A percentile compares a stretch with the other conserved stretches of the same genome.
Conservation (phyloP, 2,888 invertebrate genomes). For the Cantharis rustica region DNA sequence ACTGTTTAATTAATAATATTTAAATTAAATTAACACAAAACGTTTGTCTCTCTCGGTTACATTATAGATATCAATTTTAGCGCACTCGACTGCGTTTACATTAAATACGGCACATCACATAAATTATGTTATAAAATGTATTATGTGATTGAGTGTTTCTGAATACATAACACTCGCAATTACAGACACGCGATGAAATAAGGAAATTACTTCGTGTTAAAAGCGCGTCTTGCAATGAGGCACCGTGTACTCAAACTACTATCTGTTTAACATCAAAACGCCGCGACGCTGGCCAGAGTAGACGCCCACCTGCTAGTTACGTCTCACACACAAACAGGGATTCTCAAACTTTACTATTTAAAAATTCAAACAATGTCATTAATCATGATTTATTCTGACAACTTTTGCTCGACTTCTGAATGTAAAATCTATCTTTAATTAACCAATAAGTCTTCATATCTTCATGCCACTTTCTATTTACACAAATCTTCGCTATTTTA, state of each 20-base stretch:
- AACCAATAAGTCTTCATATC: background rate
- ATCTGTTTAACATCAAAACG: constrained; percentile 41
- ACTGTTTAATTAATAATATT: constrained; percentile 1
- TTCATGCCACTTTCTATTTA: background rate
- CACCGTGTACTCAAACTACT: constrained; percentile 39
- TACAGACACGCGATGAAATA: constrained; percentile 26
- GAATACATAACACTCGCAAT: constrained; percentile 15
- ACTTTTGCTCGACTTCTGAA: background rate
- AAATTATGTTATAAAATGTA: background rate
- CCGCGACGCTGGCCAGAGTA: constrained; percentile 32
- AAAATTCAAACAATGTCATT: background rate
- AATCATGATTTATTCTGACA: background rate
- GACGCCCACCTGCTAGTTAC: constrained; percentile 37
- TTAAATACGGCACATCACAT: background rate
- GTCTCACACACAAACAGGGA: constrained; percentile 23
- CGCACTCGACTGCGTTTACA: background rate
- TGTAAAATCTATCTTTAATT: background rate
- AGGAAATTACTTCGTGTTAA: constrained; percentile 17
- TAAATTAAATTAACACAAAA: background rate
- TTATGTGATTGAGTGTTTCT: background rate
- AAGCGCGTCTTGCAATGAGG: constrained; percentile 38
- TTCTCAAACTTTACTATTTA: constrained; percentile 18
- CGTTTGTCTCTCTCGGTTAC: background rate
- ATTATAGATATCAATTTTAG: background rate
- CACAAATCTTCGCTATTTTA: background rate